Percentiles rank a stretch among this genome's conserved stretches.
Conservation (phyloP, 1,140 invertebrate species). For the Dendroctonus ponderosae region DNA sequence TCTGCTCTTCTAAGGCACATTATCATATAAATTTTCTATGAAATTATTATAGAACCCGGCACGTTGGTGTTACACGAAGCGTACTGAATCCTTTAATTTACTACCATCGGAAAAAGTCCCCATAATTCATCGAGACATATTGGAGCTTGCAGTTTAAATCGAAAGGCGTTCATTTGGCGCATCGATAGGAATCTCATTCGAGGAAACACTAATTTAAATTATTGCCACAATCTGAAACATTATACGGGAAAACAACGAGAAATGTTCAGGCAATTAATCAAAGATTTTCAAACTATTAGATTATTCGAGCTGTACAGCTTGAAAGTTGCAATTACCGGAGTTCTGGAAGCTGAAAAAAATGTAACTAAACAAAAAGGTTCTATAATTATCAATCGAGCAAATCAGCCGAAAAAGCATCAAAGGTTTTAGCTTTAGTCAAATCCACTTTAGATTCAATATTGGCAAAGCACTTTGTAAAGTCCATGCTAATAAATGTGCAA, state of each 20-base stretch:
- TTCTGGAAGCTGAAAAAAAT: too few relatives aligned
- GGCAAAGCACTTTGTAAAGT: conserved; percentile 4
- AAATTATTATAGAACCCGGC: too few relatives aligned
- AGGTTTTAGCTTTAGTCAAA: conserved; percentile 8
- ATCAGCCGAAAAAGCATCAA: background rate
- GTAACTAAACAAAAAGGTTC: too few relatives aligned
- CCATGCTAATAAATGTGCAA: background rate
- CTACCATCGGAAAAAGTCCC: conserved; percentile 13
- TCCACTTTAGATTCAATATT: conserved; percentile 7
- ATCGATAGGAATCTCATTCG: conserved; percentile 32
- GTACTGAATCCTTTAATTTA: conserved; percentile 24
- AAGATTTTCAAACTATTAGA: too few relatives aligned
- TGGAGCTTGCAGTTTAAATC: conserved; percentile 33
- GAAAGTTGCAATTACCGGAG: too few relatives aligned
- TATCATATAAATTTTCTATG: too few relatives aligned
- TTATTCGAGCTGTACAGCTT: too few relatives aligned
- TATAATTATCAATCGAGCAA: too few relatives aligned
- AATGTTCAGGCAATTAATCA: too few relatives aligned
- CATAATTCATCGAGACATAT: conserved; percentile 33
- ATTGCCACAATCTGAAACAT: conserved; percentile 27
- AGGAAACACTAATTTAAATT: conserved; percentile 34
- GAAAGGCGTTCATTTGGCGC: conserved; percentile 34
- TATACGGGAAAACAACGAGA: conserved; percentile 5
- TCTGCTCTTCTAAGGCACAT: too few relatives aligned
- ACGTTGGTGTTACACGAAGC: background rate